Base-by-base conservation (phyloP, 2,797 vertebrate species). In the Spondyliosoma cantharus region DNA sequence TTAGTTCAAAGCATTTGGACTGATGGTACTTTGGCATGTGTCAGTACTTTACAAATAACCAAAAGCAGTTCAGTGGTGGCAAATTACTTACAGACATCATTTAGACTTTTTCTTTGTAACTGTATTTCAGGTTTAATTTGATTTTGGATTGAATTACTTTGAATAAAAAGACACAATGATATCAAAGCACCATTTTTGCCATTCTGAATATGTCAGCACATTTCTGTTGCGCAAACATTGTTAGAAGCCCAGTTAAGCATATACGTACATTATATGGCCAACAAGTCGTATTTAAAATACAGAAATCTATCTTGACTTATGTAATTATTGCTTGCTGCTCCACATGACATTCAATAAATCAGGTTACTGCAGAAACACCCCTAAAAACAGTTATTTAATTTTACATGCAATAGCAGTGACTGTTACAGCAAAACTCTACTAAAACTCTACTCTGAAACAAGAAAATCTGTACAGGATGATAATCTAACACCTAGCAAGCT, bases 61-160 rank as follows among this genome's bases (percentile, higher is more conserved):
- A 46, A 15, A 52, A 25, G 32, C 14, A 43, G 19, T 46, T 58
- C 3, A 14, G 15, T 19, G 56, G 12, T 29, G 50, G 43, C 3
- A 48, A 66, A 32, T 37, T 1, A 43, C 16, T 22, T 45, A 4
- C 16, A 50, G 13, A 4, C n/a, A 59, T 8, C 22, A 45, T 22
- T 29, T 13, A 29, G 14, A 29, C 42, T 48, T 61, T 0, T 37
- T 3, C 3, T 42, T 46, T 37, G 17, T 17, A 58, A 42, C 6
- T 22, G 9, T 11, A 12, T 68, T 81, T 54, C 42, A 15, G 12
- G 22, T 62, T 57, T 7, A 17, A 5, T 52, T 17, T 58, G 11
- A 43, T 65, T 65, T 59, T 24, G 20, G 16, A 48, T 24, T 42
- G 13, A 42, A 56, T 66, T 66, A 56, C 42, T 60, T 24, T 37